Conservation (phyloP, 2,113 vertebrate genomes). For the Emydura subglobosa region DNA sequence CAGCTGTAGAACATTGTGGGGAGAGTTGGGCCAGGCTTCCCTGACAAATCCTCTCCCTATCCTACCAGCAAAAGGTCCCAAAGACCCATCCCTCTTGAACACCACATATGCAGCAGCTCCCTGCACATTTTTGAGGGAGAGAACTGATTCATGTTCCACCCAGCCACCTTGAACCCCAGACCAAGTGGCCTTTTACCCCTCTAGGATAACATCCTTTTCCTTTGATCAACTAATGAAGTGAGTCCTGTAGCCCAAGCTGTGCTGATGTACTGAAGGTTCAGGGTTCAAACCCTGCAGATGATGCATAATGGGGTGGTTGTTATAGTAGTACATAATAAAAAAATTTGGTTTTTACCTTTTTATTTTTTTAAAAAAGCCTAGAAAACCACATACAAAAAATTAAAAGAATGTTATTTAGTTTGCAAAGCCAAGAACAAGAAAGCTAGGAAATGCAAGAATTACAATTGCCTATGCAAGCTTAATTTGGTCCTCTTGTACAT, state of each 20-base stretch:
- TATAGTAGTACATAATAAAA: background rate
- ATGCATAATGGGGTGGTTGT: background rate
- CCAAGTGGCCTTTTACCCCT: rapidly evolving
- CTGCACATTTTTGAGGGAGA: background rate
- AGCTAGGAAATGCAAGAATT: background rate
- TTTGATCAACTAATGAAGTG: background rate
- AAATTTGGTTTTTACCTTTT: background rate
- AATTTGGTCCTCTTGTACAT: background rate
- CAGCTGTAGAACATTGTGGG: background rate
- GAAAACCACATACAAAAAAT: background rate
- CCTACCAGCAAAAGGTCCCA: background rate
- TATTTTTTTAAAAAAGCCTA: background rate
- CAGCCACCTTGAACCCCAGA: background rate
- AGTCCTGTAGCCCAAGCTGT: background rate
- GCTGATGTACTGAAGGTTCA: background rate
- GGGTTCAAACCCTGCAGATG: background rate
- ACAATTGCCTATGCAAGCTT: background rate
- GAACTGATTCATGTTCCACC: background rate
- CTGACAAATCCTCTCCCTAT: background rate
- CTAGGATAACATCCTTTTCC: background rate
- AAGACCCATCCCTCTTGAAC: background rate
- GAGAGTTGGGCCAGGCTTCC: background rate
- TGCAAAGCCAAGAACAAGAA: background rate
- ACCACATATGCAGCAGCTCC: background rate
- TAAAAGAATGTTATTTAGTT: background rate